Conservation (phyloP, 1,140 invertebrate species). For the Drosophila malerkotliana region DNA sequence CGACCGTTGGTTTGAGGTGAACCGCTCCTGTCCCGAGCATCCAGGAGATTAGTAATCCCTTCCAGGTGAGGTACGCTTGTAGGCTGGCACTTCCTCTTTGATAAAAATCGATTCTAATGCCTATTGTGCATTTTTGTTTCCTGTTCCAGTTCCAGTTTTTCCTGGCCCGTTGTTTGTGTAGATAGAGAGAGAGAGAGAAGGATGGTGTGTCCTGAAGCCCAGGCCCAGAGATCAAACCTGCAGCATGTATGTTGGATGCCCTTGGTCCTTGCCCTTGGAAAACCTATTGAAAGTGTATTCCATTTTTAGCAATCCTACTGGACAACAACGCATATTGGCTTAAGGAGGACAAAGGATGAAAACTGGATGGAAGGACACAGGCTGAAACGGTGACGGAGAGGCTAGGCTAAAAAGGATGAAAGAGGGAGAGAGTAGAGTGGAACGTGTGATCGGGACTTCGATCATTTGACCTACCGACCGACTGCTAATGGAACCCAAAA, state of each 20-base stretch:
- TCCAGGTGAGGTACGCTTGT: conserved; percentile 56
- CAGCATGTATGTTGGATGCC: too few species aligned
- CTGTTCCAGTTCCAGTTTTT: background rate
- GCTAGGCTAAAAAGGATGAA: conserved; percentile 39
- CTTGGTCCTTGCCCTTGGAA: too few species aligned
- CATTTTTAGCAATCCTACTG: too few species aligned
- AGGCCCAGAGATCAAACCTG: too few species aligned
- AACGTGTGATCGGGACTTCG: conserved; percentile 51
- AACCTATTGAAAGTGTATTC: too few species aligned
- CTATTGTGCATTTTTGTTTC: background rate
- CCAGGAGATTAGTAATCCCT: conserved; percentile 91
- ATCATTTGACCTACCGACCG: conserved; percentile 61
- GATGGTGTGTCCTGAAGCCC: too few species aligned
- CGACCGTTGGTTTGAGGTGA: conserved; percentile 98
- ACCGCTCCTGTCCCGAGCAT: conserved; percentile 98
- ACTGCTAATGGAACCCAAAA: conserved; percentile 46
- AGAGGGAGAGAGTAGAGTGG: background rate
- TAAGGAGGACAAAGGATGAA: background rate
- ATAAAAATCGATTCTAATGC: background rate
- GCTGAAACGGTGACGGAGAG: conserved; percentile 42
- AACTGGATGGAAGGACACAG: too few species aligned
- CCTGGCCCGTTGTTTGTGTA: background rate
- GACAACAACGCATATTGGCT: background rate
- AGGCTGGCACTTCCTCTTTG: background rate
- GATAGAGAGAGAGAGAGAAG: too few species aligned